These are phyloP conservation scores for Globia sparganii DNA, from an alignment of 2,888 invertebrate species.

Conservation along the genomic window DNA sequence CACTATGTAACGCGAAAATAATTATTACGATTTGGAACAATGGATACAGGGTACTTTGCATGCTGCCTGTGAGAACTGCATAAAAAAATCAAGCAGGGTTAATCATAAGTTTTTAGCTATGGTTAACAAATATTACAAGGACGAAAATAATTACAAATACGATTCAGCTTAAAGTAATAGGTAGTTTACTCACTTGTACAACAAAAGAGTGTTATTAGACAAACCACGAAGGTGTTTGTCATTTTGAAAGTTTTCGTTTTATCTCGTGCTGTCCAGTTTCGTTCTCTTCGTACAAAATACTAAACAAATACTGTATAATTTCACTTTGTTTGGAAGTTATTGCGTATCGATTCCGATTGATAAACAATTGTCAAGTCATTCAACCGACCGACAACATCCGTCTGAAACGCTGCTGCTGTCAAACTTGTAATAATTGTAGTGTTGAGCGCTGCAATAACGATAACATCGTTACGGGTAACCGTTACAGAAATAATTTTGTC, in stretches of 20 bases:
- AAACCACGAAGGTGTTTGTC: slow-evolving; percentile 86
- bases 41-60: slow-evolving; percentile 56
- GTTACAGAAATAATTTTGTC: background rate
- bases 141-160: slow-evolving; percentile 65
- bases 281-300: slow-evolving; percentile 73
- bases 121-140: slow-evolving; percentile 67
- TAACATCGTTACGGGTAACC: background rate
- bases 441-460: slow-evolving; percentile 3
- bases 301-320: slow-evolving; percentile 81
- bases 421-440: slow-evolving; percentile 47
- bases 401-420: slow-evolving; percentile 36
- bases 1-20: slow-evolving; percentile 29
- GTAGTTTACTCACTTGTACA: slow-evolving; percentile 81
- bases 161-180: slow-evolving; percentile 48
- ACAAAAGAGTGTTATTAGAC: slow-evolving; percentile 83
- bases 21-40: slow-evolving; percentile 42
- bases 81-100: background rate
- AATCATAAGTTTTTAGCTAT: background rate
- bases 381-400: slow-evolving; percentile 38
- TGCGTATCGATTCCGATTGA: slow-evolving; percentile 83
- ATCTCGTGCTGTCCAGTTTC: slow-evolving; percentile 73
- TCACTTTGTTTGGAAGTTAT: slow-evolving; percentile 84
- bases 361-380: slow-evolving; percentile 82
- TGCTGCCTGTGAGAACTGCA: slow-evolving; percentile 12
- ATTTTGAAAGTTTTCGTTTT: slow-evolving; percentile 75